Evolutionary conservation across 2,113 vertebrate genomes (phyloP).

Genomic region (Lethenteron reissneri): DNA sequence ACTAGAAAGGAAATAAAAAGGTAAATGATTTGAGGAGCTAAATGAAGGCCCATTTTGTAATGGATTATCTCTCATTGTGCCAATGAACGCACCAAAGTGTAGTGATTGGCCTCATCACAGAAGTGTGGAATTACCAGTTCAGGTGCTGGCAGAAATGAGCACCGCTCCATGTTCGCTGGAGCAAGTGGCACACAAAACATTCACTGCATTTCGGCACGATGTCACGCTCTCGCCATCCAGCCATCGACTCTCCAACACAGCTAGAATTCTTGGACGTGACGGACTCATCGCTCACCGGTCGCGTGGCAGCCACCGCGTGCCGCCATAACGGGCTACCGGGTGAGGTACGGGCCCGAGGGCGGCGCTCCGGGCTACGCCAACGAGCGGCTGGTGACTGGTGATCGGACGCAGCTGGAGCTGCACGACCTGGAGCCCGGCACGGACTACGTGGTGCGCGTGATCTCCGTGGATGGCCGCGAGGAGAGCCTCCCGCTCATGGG

Average conservation of each 20-base stretch:
- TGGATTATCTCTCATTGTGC: too few relatives aligned
- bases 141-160: too few relatives aligned
- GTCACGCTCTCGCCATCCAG: background rate
- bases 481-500: background rate
- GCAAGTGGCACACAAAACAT: too few relatives aligned
- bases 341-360: background rate
- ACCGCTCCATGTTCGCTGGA: too few relatives aligned
- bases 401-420: background rate
- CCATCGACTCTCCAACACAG: background rate
- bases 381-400: constrained; percentile 1
- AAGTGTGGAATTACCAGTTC: too few relatives aligned
- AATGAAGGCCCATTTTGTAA: too few relatives aligned
- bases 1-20: too few relatives aligned
- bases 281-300: background rate
- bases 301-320: background rate
- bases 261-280: background rate
- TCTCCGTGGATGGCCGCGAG: background rate
- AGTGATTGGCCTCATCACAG: too few relatives aligned
- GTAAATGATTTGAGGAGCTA: too few relatives aligned
- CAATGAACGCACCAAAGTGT: too few relatives aligned
- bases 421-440: background rate
- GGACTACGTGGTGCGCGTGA: constrained; percentile 4
- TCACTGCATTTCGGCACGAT: too few relatives aligned
- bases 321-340: background rate
- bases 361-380: background rate